Evolutionary conservation across 2,888 invertebrate species (phyloP), one percentile per base, ranked within the genome.

Genomic region (Dolichopus griseipennis): DNA sequence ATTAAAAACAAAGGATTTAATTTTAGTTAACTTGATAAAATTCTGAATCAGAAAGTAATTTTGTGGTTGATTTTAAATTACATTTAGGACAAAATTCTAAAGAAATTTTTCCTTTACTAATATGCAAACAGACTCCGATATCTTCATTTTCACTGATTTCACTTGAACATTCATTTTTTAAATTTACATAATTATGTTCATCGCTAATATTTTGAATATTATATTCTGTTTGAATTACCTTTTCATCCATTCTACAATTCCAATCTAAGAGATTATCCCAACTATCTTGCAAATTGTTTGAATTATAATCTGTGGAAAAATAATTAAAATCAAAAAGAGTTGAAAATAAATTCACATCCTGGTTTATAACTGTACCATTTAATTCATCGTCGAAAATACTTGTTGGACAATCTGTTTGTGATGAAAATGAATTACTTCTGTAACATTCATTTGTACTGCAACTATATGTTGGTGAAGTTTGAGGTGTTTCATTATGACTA

Each of bases 81-180:
- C 86, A 87, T 41, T 78, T 78, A 1, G 84, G 78, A 75, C 87
- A 87, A 74, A 84, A 85, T 74, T 86, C 86, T 69, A 86, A 75
- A 0, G 86, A 86, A 52, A 86, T 82, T 74, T 81, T 82, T 65
- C 83, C 83, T 62, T 83, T 83, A 69, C 86, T 82, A 37, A 73
- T 69, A 73, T 87, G 86, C 18, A 87, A 77, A 74, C 86, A 87
- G 21, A 87, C 82, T 20, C 86, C 86, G 66, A 81, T 80, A 72
- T 82, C 80, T 18, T 80, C 78, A 12, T 78, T 71, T 61, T 70
- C 66, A 10, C 68, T 22, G 22, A 41, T 27, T 63, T 67, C 34
- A 65, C 65, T 21, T 1, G n/a, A 5, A 52, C 9, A 15, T 41
- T n/a, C 8, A 61, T 65, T 10, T 27, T 68, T 37, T 61, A 66